Conservation (phyloP, 2,113 vertebrate species). For the Paramormyrops kingsleyae region DNA sequence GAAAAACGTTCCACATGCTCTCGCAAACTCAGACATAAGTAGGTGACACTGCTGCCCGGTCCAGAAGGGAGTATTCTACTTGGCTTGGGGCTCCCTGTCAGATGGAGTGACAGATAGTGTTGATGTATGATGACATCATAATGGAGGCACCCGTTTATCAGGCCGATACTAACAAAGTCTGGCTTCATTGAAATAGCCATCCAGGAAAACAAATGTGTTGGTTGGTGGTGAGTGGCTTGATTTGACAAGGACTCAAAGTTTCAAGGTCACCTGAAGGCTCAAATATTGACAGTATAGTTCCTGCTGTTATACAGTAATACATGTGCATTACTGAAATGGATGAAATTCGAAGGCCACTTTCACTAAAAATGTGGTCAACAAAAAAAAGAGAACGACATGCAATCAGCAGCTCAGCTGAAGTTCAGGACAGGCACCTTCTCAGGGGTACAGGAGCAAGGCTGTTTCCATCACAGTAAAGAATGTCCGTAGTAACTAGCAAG, state of each 20-base stretch:
- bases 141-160: not conserved
- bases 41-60: constrained; percentile 25
- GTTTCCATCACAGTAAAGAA: not conserved
- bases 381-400: not conserved
- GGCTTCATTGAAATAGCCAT: not conserved
- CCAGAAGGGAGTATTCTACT: constrained; percentile 35
- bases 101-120: not conserved
- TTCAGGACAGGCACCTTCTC: not conserved
- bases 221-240: not conserved
- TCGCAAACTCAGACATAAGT: constrained; percentile 39
- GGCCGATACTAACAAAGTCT: not conserved
- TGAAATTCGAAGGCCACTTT: not conserved
- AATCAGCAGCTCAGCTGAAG: not conserved
- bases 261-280: not conserved
- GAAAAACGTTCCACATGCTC: constrained; percentile 39
- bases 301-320: not conserved
- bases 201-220: not conserved
- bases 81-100: not conserved
- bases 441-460: not conserved
- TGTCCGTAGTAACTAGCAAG: not conserved
- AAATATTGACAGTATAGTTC: not conserved
- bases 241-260: not conserved
- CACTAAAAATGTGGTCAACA: not conserved
- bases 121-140: not conserved
- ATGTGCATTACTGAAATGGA: not conserved